Evolutionary conservation across 2,797 vertebrate genomes (phyloP).

Genomic region (Sebastes diploproa): DNA sequence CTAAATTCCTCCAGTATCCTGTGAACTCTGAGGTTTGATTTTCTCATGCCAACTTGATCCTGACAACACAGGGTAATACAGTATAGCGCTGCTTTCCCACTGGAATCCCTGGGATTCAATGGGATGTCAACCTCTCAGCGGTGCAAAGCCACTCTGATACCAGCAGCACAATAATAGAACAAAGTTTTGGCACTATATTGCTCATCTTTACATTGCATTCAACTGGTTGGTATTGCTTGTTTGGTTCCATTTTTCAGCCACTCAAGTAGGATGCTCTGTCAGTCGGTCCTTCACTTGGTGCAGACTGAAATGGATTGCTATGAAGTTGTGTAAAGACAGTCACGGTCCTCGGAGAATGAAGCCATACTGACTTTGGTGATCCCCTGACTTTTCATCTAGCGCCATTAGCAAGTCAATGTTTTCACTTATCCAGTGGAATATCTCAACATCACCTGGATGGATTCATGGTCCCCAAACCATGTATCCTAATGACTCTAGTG

Average conservation of each 20-base stretch:
- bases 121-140: slow-evolving; percentile 1
- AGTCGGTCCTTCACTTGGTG: background rate
- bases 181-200: background rate
- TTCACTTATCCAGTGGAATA: background rate
- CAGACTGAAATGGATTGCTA: background rate
- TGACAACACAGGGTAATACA: slow-evolving; percentile 4
- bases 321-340: background rate
- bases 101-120: slow-evolving; percentile 25
- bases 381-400: background rate
- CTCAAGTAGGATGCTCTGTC: background rate
- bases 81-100: background rate
- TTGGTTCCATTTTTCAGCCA: background rate
- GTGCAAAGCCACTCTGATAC: slow-evolving; percentile 1
- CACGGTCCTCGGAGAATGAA: background rate
- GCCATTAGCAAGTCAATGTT: background rate
- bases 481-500: background rate
- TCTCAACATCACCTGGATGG: background rate
- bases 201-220: background rate
- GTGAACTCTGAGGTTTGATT: slow-evolving; percentile 1
- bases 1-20: background rate
- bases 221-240: background rate
- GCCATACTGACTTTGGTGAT: background rate
- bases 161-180: background rate
- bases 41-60: slow-evolving; percentile 7
- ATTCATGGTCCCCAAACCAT: background rate